Percentiles rank a stretch among this genome's conserved stretches.
phyloP scores from a whole-genome alignment of 2,888 invertebrate species.

The Mylabris sibirica region DNA sequence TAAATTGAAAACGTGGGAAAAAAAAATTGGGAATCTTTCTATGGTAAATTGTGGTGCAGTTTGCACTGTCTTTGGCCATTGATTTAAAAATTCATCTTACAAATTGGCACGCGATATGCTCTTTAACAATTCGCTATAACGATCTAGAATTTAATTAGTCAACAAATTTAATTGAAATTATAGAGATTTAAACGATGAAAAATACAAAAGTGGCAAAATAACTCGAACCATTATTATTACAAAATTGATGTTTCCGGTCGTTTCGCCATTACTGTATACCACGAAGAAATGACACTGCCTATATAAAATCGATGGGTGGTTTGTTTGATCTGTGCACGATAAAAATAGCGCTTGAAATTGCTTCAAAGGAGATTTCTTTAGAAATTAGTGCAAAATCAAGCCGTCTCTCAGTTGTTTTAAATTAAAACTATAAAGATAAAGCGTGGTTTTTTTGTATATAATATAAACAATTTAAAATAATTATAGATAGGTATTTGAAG shows the following conservation, averaged over 20 bases:
- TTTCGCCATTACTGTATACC: neutral
- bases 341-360: conserved; percentile 39
- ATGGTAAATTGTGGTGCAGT: neutral
- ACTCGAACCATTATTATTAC: neutral
- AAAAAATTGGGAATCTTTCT: neutral
- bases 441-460: conserved; percentile 42
- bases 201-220: neutral
- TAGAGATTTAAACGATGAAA: neutral
- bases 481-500: conserved; percentile 10
- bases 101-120: conserved; percentile 13
- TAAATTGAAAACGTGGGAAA: conserved; percentile 14
- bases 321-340: conserved; percentile 2
- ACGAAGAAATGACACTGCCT: conserved; percentile 12
- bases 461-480: conserved; percentile 36
- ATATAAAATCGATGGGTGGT: neutral
- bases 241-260: neutral
- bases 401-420: conserved; percentile 47
- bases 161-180: conserved; percentile 1
- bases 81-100: neutral
- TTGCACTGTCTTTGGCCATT: neutral
- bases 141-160: conserved; percentile 6
- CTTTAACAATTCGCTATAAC: conserved; percentile 4
- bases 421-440: conserved; percentile 44
- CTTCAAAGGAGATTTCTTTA: conserved; percentile 39
- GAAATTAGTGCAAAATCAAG: conserved; percentile 45